Evolutionary conservation across 2,888 invertebrate species (phyloP).

Genomic region (Cryptocephalus primarius): DNA sequence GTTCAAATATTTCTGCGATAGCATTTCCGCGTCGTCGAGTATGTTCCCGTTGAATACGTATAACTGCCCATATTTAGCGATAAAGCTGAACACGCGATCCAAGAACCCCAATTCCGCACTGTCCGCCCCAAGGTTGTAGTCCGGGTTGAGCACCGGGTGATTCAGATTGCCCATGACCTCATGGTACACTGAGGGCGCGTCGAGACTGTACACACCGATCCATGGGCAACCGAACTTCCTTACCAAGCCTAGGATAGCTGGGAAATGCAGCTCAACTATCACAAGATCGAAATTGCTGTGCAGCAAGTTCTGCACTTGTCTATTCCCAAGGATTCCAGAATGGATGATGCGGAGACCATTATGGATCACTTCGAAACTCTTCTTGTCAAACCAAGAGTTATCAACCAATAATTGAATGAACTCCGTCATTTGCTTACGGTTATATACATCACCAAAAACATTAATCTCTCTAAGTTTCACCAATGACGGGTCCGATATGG

Average conservation of each 20-base stretch:
- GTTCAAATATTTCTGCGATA: background rate
- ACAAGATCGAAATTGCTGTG: slow-evolving; percentile 24
- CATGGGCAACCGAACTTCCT: slow-evolving; percentile 27
- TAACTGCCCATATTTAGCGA: background rate
- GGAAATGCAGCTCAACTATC: slow-evolving; percentile 24
- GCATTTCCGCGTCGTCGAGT: background rate
- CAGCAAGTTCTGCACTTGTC: slow-evolving; percentile 11
- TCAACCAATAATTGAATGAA: background rate
- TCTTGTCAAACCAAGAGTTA: slow-evolving; percentile 1
- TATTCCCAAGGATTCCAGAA: background rate
- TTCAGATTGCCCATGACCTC: slow-evolving; percentile 26
- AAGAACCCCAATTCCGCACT: slow-evolving; percentile 17
- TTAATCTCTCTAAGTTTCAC: slow-evolving; percentile 36
- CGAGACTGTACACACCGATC: slow-evolving; percentile 28
- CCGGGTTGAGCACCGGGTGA: slow-evolving; percentile 29
- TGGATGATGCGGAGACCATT: background rate
- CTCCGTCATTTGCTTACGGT: slow-evolving; percentile 1
- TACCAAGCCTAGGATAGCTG: slow-evolving; percentile 17
- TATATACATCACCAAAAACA: slow-evolving; percentile 9
- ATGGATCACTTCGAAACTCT: background rate
- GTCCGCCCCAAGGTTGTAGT: slow-evolving; percentile 18
- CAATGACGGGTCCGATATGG: slow-evolving; percentile 31
- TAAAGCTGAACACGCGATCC: slow-evolving; percentile 20
- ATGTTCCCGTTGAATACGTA: background rate
- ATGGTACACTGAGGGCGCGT: slow-evolving; percentile 20